These are phyloP conservation scores for Nannospalax galili DNA, from an alignment of 2,113 vertebrate genomes.

Conservation along the genomic window DNA sequence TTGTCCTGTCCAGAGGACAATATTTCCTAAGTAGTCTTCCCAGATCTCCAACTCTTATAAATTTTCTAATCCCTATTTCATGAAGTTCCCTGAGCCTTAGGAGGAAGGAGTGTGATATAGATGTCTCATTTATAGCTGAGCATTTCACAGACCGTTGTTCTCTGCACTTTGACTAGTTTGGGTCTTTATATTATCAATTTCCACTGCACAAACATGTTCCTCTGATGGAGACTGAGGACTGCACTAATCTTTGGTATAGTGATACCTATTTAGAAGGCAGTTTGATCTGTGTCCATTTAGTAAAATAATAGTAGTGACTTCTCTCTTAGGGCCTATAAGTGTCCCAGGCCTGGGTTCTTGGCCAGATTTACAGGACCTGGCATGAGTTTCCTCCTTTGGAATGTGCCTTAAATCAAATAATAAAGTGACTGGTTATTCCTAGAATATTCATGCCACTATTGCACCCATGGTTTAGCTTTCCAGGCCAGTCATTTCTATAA, in stretches of 20 bases:
- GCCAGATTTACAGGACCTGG: neutral
- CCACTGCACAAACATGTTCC: neutral
- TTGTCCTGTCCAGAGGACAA: neutral
- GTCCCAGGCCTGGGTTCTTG: neutral
- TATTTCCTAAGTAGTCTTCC: neutral
- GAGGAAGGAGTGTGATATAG: neutral
- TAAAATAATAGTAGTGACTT: neutral
- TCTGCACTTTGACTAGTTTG: neutral
- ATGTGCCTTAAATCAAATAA: neutral
- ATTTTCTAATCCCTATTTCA: neutral
- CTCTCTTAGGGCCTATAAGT: neutral
- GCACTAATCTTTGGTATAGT: neutral
- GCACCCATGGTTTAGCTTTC: neutral
- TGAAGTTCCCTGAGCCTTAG: neutral
- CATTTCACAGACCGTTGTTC: neutral
- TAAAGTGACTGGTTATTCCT: neutral
- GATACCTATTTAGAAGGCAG: neutral
- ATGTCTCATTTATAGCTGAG: neutral
- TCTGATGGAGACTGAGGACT: neutral
- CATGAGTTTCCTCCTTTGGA: neutral
- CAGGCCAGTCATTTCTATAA: too few relatives aligned
- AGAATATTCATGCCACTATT: neutral
- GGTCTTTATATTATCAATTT: neutral
- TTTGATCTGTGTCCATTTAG: neutral
- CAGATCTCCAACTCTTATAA: neutral